Evolutionary conservation across 2,797 vertebrate genomes (phyloP).

Genomic region (Falco novaeseelandiae): DNA sequence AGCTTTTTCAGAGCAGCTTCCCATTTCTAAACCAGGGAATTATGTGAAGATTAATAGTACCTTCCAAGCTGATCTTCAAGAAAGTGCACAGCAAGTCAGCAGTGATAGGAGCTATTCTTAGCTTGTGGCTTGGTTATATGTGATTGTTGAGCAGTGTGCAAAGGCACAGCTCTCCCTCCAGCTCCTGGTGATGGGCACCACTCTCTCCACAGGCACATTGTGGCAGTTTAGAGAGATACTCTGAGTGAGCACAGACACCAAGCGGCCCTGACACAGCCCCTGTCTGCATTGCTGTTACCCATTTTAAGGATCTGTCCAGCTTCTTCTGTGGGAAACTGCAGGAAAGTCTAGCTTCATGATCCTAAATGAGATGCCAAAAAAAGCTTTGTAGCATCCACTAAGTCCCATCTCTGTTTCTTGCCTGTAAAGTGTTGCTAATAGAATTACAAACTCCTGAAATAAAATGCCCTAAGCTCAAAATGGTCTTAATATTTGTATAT

Average conservation of each 20-base stretch:
- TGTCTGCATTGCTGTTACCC: not conserved
- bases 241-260: not conserved
- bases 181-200: not conserved
- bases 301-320: not conserved
- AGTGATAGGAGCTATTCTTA: not conserved
- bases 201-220: not conserved
- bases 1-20: not conserved
- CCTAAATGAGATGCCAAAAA: not conserved
- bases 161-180: not conserved
- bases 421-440: not conserved
- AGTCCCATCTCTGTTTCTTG: not conserved
- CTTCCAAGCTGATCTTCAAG: not conserved
- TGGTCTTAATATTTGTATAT: not conserved
- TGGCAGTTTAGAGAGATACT: not conserved
- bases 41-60: constrained; percentile 3
- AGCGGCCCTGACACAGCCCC: not conserved
- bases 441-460: not conserved
- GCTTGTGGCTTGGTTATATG: not conserved
- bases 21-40: not conserved
- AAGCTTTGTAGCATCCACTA: not conserved
- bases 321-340: not conserved
- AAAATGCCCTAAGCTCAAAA: not conserved
- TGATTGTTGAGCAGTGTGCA: not conserved
- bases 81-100: not conserved
- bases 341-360: not conserved